Evolutionary conservation across 2,888 invertebrate genomes (phyloP).

Genomic region (Chouioia cunea): DNA sequence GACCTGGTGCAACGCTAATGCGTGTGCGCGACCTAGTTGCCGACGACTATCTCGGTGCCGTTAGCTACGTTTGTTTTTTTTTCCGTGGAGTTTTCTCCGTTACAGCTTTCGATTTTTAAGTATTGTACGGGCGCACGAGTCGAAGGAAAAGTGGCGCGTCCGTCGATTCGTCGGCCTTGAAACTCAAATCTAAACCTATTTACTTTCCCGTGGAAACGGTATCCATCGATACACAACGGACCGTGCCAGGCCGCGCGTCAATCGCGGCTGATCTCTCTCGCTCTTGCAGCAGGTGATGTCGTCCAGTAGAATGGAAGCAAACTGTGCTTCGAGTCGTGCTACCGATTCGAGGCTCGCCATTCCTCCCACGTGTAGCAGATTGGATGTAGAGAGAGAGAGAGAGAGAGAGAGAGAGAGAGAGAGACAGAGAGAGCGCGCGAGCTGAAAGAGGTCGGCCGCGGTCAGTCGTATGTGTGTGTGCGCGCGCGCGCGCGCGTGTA

Average conservation of each 20-base stretch:
- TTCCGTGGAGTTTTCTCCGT: conserved; percentile 7
- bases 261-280: neutral
- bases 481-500: conserved; percentile 4
- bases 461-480: conserved; percentile 15
- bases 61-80: no score
- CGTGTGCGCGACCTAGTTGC: no score
- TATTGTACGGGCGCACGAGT: neutral
- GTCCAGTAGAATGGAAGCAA: no score
- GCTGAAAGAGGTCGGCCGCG: conserved; percentile 56
- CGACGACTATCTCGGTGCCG: no score
- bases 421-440: no score
- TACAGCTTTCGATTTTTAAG: neutral
- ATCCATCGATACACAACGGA: no score
- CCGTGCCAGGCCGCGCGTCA: no score
- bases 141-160: no score
- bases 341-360: conserved; percentile 63
- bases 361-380: conserved; percentile 57
- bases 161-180: conserved; percentile 59
- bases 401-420: conserved; percentile 18
- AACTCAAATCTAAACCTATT: conserved; percentile 59
- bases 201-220: conserved; percentile 65
- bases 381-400: conserved; percentile 33
- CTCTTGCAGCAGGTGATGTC: no score
- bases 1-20: no score
- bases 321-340: no score